A percentile compares a stretch with the other conserved stretches of the same genome.
Evolutionary conservation across 2,113 vertebrate species (phyloP).

Genomic region (Nestor notabilis): DNA sequence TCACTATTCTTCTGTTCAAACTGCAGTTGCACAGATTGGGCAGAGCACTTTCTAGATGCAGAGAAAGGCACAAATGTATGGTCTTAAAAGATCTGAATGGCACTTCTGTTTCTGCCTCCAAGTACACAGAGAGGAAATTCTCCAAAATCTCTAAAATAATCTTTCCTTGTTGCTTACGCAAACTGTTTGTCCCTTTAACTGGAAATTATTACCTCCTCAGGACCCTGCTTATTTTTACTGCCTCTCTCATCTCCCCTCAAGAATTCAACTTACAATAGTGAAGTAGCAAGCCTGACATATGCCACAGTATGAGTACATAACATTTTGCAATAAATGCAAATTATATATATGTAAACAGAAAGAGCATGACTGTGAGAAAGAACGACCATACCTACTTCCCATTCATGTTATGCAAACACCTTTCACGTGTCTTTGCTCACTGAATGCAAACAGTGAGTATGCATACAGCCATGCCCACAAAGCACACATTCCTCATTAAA

Average conservation of each 20-base stretch:
- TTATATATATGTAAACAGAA: constrained; percentile 18
- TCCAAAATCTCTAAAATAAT: neutral
- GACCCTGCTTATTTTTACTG: neutral
- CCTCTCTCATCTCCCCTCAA: neutral
- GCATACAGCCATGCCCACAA: constrained; percentile 26
- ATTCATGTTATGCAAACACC: constrained; percentile 62
- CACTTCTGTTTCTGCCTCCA: constrained; percentile 11
- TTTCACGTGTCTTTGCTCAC: constrained; percentile 53
- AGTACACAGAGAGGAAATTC: neutral
- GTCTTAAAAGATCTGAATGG: constrained; percentile 13
- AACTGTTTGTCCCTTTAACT: neutral
- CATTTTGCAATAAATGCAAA: constrained; percentile 56
- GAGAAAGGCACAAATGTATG: neutral
- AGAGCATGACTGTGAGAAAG: constrained; percentile 2
- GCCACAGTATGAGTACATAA: neutral
- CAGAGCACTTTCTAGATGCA: neutral
- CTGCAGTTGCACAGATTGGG: neutral
- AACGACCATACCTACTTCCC: constrained; percentile 38
- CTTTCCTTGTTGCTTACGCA: constrained; percentile 17
- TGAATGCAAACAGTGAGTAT: constrained; percentile 54
- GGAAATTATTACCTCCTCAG: neutral
- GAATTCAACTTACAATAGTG: neutral
- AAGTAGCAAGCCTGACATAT: neutral
- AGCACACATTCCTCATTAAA: constrained; percentile 42
- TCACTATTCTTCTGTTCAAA: neutral